phyloP scores from a whole-genome alignment of 35 echinoderm and acorn worm genomes.

The Ophiothrix spiculata region DNA sequence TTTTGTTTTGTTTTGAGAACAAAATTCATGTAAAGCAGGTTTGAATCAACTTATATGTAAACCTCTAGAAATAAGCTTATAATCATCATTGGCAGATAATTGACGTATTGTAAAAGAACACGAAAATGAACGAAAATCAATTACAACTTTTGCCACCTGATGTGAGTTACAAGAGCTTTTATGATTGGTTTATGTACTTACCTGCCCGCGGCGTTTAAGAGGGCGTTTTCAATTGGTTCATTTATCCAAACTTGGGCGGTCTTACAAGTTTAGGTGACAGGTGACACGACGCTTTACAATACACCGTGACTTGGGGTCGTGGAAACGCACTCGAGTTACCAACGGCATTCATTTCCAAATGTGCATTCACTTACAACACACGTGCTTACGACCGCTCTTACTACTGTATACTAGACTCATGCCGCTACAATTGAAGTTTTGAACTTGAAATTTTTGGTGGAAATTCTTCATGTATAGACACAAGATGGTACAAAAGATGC shows the following conservation, averaged over 20 bases:
- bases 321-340: not conserved
- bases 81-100: not conserved
- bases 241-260: slow-evolving; percentile 12
- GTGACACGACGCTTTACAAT: not conserved
- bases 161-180: not conserved
- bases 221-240: not conserved
- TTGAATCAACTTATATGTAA: too few species aligned
- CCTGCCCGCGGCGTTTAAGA: not conserved
- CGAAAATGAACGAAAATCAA: not conserved
- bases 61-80: too few species aligned
- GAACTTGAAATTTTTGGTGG: not conserved
- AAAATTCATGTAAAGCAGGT: too few species aligned
- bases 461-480: slow-evolving; percentile 6
- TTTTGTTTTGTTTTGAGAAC: too few species aligned
- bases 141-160: not conserved
- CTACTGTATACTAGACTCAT: too few species aligned
- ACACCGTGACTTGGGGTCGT: not conserved
- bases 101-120: not conserved
- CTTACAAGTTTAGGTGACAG: slow-evolving; percentile 2
- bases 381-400: not conserved
- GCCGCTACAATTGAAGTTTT: not conserved
- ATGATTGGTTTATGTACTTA: not conserved
- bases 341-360: too few species aligned
- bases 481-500: slow-evolving; percentile 1
- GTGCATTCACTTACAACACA: too few species aligned